A percentile compares a stretch with the other conserved stretches of the same genome.
phyloP scores from a whole-genome alignment of 2,888 invertebrate species.

The Eugnorisma glareosa region DNA sequence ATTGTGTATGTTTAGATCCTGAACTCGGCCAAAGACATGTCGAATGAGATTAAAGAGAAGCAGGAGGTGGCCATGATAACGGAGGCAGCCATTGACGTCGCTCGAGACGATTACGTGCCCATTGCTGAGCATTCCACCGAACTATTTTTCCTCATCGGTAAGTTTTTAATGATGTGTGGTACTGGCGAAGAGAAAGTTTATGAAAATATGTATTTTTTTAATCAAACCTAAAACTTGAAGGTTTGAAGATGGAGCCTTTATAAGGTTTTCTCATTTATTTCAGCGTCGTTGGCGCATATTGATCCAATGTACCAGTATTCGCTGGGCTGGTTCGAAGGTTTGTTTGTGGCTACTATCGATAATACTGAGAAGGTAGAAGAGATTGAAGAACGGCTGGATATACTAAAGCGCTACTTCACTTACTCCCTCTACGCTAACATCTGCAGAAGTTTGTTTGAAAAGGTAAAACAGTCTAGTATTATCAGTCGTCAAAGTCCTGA shows the following conservation, averaged over 20 bases:
- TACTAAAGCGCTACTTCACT: slow-evolving; percentile 95
- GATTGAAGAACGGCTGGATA: slow-evolving; percentile 93
- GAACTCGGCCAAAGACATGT: slow-evolving; percentile 96
- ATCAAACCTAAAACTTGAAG: not conserved
- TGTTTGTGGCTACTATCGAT: slow-evolving; percentile 96
- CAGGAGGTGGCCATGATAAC: slow-evolving; percentile 97
- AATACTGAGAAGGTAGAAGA: slow-evolving; percentile 96
- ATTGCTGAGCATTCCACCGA: slow-evolving; percentile 97
- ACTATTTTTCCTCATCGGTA: slow-evolving; percentile 97
- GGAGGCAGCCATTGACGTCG: slow-evolving; percentile 96
- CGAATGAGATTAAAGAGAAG: slow-evolving; percentile 97
- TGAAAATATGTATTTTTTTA: slow-evolving; percentile 1
- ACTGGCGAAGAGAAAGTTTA: not conserved
- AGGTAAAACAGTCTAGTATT: slow-evolving; percentile 87
- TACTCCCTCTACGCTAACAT: slow-evolving; percentile 97
- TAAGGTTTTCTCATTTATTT: not conserved
- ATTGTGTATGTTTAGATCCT: slow-evolving; percentile 89
- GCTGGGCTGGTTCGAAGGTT: slow-evolving; percentile 97
- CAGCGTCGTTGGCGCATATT: slow-evolving; percentile 95
- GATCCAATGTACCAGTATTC: slow-evolving; percentile 99
- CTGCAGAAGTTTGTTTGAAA: slow-evolving; percentile 98
- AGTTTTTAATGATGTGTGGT: slow-evolving; percentile 29
- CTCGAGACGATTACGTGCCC: slow-evolving; percentile 96
- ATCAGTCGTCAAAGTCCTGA: not conserved
- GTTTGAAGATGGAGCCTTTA: not conserved